A percentile compares a stretch with the other conserved stretches of the same genome.
Evolutionary conservation across 2,888 invertebrate species (phyloP).

Genomic region (Conops quadrifasciatus): DNA sequence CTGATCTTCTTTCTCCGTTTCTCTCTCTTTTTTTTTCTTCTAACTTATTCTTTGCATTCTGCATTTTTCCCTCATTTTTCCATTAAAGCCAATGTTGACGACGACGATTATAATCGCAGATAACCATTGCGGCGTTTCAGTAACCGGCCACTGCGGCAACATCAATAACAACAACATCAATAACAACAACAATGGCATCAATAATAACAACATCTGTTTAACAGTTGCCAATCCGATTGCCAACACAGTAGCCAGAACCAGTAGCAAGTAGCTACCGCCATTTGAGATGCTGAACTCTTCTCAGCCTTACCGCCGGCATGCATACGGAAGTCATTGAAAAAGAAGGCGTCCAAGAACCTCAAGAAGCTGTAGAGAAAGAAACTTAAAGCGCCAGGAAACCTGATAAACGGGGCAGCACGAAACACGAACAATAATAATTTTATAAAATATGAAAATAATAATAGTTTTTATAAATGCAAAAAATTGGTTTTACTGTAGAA

Average conservation of each 20-base stretch:
- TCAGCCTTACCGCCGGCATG: not conserved
- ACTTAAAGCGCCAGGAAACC: not conserved
- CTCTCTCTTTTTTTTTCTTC: not conserved
- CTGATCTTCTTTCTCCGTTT: too few relatives aligned
- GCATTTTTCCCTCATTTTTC: not conserved
- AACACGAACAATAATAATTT: slow-evolving; percentile 8
- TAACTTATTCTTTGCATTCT: not conserved
- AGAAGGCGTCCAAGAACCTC: slow-evolving; percentile 4
- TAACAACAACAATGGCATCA: not conserved
- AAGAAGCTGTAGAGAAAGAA: not conserved
- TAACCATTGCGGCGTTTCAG: slow-evolving; percentile 9
- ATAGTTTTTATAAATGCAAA: not conserved
- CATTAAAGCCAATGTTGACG: not conserved
- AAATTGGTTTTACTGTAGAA: too few relatives aligned
- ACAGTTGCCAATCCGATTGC: too few relatives aligned
- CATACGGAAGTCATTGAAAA: slow-evolving; percentile 23
- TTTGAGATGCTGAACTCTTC: too few relatives aligned
- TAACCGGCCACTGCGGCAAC: not conserved
- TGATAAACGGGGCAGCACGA: not conserved
- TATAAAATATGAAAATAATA: slow-evolving; percentile 6
- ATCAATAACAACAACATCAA: slow-evolving; percentile 3
- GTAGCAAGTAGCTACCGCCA: not conserved
- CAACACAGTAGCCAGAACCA: not conserved
- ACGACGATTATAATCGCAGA: slow-evolving; percentile 27
- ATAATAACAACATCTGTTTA: not conserved